These are phyloP conservation scores for Aromia moschata DNA, from an alignment of 2,888 invertebrate genomes.

Conservation along the genomic window DNA sequence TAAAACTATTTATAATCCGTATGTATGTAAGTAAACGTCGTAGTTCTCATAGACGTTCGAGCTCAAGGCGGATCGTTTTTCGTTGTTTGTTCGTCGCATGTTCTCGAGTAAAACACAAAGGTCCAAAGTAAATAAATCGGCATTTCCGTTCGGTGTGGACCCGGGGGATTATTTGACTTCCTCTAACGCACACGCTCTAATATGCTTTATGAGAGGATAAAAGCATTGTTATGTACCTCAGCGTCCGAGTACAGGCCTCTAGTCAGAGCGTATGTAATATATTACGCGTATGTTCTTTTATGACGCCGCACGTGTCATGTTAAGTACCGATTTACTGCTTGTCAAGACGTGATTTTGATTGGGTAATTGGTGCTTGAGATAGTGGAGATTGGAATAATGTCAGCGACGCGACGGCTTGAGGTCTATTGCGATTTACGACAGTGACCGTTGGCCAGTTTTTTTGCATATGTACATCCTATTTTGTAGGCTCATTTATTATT, in stretches of 20 bases:
- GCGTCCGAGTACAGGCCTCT: no score
- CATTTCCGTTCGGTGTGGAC: conserved; percentile 10
- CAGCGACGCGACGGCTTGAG: no score
- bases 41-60: neutral
- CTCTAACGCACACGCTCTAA: conserved; percentile 20
- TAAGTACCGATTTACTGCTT: neutral
- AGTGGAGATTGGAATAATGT: no score
- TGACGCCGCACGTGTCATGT: neutral
- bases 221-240: conserved; percentile 30
- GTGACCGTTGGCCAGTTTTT: no score
- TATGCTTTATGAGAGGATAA: conserved; percentile 30
- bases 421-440: no score
- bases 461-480: no score
- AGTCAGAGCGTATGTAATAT: no score
- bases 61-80: neutral
- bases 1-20: no score
- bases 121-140: conserved; percentile 17
- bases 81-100: neutral
- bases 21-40: no score
- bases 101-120: neutral
- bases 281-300: neutral
- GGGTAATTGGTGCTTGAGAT: neutral
- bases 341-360: neutral
- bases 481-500: no score
- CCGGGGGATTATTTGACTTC: conserved; percentile 24